Base-by-base conservation (phyloP, 2,797 vertebrate genomes). In the Hippoglossus hippoglossus region DNA sequence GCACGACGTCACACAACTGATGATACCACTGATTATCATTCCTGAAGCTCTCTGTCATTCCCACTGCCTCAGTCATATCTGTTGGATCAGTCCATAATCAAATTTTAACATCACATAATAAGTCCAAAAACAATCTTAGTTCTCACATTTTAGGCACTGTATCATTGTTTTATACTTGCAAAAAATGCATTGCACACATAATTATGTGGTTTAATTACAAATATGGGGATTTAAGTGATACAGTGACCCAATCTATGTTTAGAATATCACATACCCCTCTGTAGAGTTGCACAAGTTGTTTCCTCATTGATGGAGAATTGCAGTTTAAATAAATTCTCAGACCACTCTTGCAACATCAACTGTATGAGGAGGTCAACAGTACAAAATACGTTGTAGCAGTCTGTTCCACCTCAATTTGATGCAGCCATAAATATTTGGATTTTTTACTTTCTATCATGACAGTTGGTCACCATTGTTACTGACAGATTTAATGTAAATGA, bases 1-100 rank as follows among this genome's bases (percentile, higher is more conserved):
- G 12, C 3, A 41, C 51, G 12, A 31, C 3, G 4, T 64, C 49
- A 54, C 36, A 21, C 15, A 18, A 25, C n/a, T 18, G 31, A 62
- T 65, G 50, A 51, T 31, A 25, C 31, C 55, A 56, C 47, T 28
- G 76, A 66, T 72, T 75, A 24, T 72, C 52, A 72, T 72, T 71
- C 63, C 51, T 67, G 51, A 68, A 61, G 55, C 51, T 41, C 1
- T 5, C 28, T 31, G 59, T 64, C 63, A 64, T 60, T 68, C n/a
- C 36, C 26, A 60, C 21, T 62, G 46, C 36, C 56, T 28, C 18
- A 16, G 5, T 46, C 15, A 21, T 56, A 56, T 74, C 34, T 25
- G 22, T 53, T 55, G 25, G 53, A 52, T 12, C 34, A 34, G 67
- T 49, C 36, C 28, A 26, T 54, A 39, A 36, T 54, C 15, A 4